Evolutionary conservation across 2,797 vertebrate genomes (phyloP), one percentile per base, ranked within the genome.

Genomic region (Paramormyrops hopkinsi): DNA sequence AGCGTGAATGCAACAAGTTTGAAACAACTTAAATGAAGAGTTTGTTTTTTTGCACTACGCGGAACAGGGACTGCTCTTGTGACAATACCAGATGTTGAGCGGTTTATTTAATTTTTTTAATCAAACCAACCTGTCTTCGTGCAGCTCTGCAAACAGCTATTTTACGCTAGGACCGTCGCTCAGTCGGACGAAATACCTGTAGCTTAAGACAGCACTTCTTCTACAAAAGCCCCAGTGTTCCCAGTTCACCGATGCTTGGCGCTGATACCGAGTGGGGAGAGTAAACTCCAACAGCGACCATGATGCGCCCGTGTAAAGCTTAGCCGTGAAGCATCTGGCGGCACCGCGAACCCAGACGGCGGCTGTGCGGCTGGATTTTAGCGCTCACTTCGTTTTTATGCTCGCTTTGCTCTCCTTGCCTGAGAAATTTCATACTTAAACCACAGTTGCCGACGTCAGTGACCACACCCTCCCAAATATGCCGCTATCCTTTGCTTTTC

Each of bases 401-500:
- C 19, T 79, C 44, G 85, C 65, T 87, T 89, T 79, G 62, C 89
- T 69, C 86, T 50, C 22, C 37, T 87, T 88, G 86, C 65, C 69
- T 62, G 89, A 53, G 14, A 88, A 59, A 89, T 82, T 82, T 62
- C 86, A 88, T 89, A 87, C 85, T 87, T 88, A 65, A 51, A 54
- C 25, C 73, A 37, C 86, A 50, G 54, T 53, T 46, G 54, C 41
- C 86, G 62, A 94, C 93, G 93, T 94, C 93, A 93, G 50, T 65
- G 89, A 85, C 89, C 91, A 88, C 94, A 92, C 93, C 94, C 51
- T 44, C n/a, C 29, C 22, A 69, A 85, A 62, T 48, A 6, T 25
- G 7, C 85, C 50, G 6, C 19, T 46, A 29, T 56, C 48, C 22
- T 54, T 33, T 29, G 48, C 25, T 37, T 33, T 86, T 86, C 2